Evolutionary conservation across 2,113 vertebrate species (phyloP).

Genomic region (Cheirogaleus medius): DNA sequence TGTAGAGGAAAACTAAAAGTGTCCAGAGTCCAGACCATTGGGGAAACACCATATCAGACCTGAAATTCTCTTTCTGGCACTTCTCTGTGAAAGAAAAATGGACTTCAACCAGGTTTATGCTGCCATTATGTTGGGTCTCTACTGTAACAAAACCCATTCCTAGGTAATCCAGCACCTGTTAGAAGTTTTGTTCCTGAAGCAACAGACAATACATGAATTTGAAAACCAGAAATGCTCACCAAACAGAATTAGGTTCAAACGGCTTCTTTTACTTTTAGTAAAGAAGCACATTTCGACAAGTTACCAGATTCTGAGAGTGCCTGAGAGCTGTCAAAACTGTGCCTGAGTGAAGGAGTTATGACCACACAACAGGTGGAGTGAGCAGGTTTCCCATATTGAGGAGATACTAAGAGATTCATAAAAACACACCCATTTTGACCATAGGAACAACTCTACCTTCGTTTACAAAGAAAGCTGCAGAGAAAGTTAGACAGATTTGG

Average conservation of each 20-base stretch:
- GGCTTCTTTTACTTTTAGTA: not conserved
- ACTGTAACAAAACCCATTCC: not conserved
- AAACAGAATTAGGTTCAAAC: not conserved
- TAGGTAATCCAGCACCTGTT: not conserved
- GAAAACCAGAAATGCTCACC: not conserved
- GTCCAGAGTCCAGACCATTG: not conserved
- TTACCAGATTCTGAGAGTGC: rapidly evolving
- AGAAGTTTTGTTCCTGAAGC: not conserved
- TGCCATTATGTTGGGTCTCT: not conserved
- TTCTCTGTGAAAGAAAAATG: not conserved
- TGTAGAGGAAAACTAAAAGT: not conserved
- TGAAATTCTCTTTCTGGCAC: not conserved
- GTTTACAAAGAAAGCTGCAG: not conserved
- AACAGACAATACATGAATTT: not conserved
- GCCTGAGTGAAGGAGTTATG: rapidly evolving
- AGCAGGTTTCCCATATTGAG: not conserved
- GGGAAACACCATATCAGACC: not conserved
- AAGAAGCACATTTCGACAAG: not conserved
- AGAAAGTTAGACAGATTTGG: not conserved
- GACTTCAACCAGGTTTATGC: not conserved
- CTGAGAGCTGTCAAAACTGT: not conserved
- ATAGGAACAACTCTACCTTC: rapidly evolving
- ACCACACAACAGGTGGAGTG: rapidly evolving
- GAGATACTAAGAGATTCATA: too few relatives aligned
- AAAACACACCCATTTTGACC: not conserved